Conservation (phyloP, 2,113 vertebrate genomes). For the Montifringilla adamsi region DNA sequence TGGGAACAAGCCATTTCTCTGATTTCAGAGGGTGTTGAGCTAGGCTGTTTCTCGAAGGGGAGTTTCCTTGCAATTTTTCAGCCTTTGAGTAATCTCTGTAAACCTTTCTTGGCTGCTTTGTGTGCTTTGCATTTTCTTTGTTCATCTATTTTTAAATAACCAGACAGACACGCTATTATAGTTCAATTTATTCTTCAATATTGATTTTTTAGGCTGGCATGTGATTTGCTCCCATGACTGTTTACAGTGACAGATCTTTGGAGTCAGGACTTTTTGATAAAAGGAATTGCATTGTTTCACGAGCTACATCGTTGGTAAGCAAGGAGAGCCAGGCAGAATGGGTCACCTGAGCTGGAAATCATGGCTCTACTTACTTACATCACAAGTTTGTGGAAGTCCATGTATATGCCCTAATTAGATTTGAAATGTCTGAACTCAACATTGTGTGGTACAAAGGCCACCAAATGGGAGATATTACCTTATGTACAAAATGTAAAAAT, state of each 20-base stretch:
- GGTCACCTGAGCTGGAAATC: not conserved
- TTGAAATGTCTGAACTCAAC: not conserved
- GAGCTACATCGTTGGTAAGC: not conserved
- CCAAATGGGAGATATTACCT: not conserved
- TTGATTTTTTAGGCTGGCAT: constrained; percentile 5
- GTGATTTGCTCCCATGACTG: not conserved
- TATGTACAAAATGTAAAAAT: not conserved
- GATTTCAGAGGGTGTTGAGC: not conserved
- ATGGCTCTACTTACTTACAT: not conserved
- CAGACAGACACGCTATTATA: not conserved
- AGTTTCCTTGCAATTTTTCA: not conserved
- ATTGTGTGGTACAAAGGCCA: not conserved
- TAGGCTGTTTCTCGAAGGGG: not conserved
- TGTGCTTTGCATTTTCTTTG: constrained; percentile 1
- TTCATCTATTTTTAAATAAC: constrained; percentile 30
- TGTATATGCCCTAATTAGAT: not conserved
- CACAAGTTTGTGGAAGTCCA: not conserved
- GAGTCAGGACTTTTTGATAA: not conserved
- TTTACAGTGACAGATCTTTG: not conserved
- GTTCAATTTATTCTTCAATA: constrained; percentile 26
- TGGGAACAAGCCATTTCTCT: not conserved
- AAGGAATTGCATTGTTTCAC: not conserved
- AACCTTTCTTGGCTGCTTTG: not conserved
- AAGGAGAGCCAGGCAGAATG: not conserved
- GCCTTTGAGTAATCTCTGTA: not conserved